Evolutionary conservation across 2,113 vertebrate species (phyloP).

Genomic region (Platycercus adscitus): DNA sequence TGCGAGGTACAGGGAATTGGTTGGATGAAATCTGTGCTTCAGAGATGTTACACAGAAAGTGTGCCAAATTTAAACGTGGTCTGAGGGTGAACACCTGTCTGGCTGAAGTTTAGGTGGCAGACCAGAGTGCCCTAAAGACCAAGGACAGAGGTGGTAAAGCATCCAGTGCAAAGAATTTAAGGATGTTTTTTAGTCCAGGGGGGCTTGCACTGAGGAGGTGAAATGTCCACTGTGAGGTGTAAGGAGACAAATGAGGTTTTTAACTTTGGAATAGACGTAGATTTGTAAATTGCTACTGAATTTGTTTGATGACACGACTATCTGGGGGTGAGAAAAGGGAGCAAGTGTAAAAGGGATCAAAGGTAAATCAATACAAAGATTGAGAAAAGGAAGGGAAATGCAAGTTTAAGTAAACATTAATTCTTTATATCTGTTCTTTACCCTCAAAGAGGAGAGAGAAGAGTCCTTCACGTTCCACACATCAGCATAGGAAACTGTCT

Average conservation of each 20-base stretch:
- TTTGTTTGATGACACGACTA: not conserved
- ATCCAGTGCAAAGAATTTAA: not conserved
- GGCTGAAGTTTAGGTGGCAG: not conserved
- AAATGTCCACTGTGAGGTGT: not conserved
- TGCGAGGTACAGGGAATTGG: not conserved
- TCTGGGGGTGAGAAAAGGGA: not conserved
- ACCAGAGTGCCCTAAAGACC: not conserved
- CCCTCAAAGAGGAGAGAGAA: not conserved
- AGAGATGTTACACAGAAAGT: not conserved
- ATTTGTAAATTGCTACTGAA: not conserved
- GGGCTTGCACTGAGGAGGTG: not conserved
- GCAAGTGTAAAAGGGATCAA: not conserved
- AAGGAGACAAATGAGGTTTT: not conserved
- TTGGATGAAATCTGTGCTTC: not conserved
- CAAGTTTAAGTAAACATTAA: not conserved
- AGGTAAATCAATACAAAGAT: not conserved
- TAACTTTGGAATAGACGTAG: not conserved
- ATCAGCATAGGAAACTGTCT: not conserved
- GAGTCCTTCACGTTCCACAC: not conserved
- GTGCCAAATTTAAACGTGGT: not conserved
- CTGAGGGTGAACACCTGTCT: not conserved
- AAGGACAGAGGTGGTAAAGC: not conserved
- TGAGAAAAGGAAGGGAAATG: not conserved
- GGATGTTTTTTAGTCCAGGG: not conserved
- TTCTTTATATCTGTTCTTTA: not conserved